A percentile compares a stretch with the other conserved stretches of the same genome.
phyloP scores from a whole-genome alignment of 2,797 vertebrate genomes.

The Meda fulgida region DNA sequence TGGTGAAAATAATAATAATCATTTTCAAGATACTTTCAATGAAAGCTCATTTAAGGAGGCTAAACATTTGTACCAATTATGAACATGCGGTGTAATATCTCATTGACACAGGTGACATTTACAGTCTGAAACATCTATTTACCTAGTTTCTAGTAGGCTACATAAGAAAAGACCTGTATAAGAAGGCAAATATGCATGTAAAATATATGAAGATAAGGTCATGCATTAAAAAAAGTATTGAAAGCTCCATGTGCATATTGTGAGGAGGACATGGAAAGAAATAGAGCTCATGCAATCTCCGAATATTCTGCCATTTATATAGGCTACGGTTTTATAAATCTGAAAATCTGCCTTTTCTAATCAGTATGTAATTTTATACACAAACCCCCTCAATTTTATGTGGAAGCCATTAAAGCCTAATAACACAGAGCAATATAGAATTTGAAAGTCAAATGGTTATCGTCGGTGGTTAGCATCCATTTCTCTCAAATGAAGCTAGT shows the following conservation, averaged over 20 bases:
- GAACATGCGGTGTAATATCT: background rate
- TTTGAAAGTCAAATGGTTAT: conserved; percentile 24
- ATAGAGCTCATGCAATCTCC: background rate
- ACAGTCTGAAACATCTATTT: background rate
- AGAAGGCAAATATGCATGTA: conserved; percentile 2
- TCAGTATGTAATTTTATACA: background rate
- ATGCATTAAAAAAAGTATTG: background rate
- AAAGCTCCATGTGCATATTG: background rate
- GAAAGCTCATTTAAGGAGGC: background rate
- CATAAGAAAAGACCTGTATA: background rate
- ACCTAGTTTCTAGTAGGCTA: background rate
- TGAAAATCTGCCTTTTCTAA: background rate
- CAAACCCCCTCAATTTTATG: background rate
- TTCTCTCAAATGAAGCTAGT: conserved; percentile 25
- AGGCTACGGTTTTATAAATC: background rate
- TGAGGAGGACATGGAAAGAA: background rate
- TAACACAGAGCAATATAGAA: conserved; percentile 16
- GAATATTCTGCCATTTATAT: background rate
- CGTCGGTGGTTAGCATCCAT: conserved; percentile 14
- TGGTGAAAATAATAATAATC: background rate
- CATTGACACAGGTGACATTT: background rate
- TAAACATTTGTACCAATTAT: background rate
- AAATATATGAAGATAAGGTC: conserved; percentile 7
- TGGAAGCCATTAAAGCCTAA: background rate
- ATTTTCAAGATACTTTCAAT: background rate